phyloP scores from a whole-genome alignment of 2,888 invertebrate genomes.

The Campoplex capitator region DNA sequence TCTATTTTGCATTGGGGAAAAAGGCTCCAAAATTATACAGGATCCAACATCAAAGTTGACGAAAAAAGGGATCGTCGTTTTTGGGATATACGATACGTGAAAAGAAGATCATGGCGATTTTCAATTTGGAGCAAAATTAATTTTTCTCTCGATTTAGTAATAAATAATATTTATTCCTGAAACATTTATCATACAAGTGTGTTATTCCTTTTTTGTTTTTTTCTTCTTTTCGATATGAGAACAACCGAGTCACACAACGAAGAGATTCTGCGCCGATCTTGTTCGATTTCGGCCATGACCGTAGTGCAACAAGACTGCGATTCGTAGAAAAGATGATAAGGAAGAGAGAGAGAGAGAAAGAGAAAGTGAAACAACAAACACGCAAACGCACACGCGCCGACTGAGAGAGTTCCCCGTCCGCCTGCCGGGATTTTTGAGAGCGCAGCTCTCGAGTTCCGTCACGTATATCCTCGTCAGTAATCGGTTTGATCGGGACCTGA shows the following conservation, averaged over 20 bases:
- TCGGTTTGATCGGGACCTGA: constrained; percentile 83
- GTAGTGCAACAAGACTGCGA: constrained; percentile 58
- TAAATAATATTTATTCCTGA: neutral
- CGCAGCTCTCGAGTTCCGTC: neutral
- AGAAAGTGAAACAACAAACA: constrained; percentile 46
- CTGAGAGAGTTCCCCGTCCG: constrained; percentile 24
- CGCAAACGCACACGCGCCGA: constrained; percentile 41
- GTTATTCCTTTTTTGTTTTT: neutral
- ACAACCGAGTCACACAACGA: neutral
- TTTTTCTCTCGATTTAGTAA: neutral
- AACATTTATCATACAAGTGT: constrained; percentile 10
- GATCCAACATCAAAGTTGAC: no score
- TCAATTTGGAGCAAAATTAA: no score
- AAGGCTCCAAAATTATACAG: no score
- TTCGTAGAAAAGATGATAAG: constrained; percentile 49
- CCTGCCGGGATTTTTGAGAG: constrained; percentile 6
- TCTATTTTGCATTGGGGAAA: no score
- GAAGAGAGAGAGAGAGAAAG: constrained; percentile 7
- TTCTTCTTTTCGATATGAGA: neutral
- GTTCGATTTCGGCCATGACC: constrained; percentile 1
- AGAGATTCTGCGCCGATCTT: neutral
- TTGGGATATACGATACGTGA: no score
- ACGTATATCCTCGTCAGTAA: constrained; percentile 74
- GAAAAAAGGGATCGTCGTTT: no score
- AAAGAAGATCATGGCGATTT: no score